These are phyloP conservation scores for Sphaerodactylus townsendi DNA, from an alignment of 2,113 vertebrate species.

Conservation along the genomic window DNA sequence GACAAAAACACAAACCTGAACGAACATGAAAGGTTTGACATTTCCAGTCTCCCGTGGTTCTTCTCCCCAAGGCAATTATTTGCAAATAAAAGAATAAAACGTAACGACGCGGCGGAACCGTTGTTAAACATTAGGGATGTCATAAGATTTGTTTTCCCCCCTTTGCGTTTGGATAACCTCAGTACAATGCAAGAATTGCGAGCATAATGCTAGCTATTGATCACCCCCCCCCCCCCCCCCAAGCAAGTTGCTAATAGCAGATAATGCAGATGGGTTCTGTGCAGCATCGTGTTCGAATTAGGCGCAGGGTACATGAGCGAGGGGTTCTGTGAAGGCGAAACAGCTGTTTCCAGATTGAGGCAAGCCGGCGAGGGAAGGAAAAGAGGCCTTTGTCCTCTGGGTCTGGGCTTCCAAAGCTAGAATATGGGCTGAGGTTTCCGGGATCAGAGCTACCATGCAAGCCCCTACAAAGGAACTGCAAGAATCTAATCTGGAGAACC, in stretches of 20 bases:
- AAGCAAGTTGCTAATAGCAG: neutral
- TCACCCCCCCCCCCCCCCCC: too few relatives aligned
- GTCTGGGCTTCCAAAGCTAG: too few relatives aligned
- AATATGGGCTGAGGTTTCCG: too few relatives aligned
- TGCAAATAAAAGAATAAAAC: neutral
- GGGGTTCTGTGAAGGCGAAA: neutral
- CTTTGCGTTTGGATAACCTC: neutral
- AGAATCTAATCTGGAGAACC: too few relatives aligned
- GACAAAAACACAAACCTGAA: neutral
- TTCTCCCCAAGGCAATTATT: neutral
- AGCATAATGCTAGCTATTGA: neutral
- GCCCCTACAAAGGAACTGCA: neutral
- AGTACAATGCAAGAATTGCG: neutral
- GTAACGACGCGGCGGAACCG: too few relatives aligned
- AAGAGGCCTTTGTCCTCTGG: neutral
- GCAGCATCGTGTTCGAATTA: neutral
- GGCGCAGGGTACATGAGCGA: too few relatives aligned
- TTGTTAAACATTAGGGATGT: neutral
- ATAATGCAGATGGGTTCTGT: neutral
- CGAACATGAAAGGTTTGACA: neutral
- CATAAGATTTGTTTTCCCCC: neutral
- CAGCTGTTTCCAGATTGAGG: neutral
- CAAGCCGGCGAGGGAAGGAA: neutral
- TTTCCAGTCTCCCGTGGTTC: fast-evolving
- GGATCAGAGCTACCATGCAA: neutral